Percentiles rank a stretch among this genome's conserved stretches.
Evolutionary conservation across 1,140 invertebrate genomes (phyloP).

Genomic region (Pachyrhynchus sulphureomaculatus): DNA sequence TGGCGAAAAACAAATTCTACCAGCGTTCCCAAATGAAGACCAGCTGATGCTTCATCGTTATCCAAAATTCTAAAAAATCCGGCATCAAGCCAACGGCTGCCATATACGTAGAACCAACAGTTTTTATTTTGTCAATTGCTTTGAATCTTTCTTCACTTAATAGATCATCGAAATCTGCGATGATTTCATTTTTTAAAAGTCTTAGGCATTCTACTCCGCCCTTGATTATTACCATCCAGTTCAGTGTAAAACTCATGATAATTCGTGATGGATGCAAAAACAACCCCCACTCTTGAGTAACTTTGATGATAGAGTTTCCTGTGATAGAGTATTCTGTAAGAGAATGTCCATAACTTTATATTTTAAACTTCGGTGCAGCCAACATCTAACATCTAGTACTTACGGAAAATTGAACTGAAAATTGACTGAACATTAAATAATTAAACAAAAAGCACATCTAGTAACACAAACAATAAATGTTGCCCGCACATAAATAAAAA

Average conservation of each 20-base stretch:
- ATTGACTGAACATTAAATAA: constrained; percentile 1
- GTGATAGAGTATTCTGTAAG: constrained; percentile 57
- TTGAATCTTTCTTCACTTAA: constrained; percentile 79
- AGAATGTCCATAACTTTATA: constrained; percentile 36
- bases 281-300: constrained; percentile 87
- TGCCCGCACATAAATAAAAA: constrained; percentile 36
- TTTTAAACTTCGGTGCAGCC: constrained; percentile 32
- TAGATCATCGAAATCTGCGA: constrained; percentile 93
- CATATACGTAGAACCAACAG: constrained; percentile 95
- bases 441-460: constrained; percentile 26
- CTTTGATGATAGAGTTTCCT: constrained; percentile 95
- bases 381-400: constrained; percentile 34
- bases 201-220: constrained; percentile 88
- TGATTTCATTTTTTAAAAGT: constrained; percentile 75
- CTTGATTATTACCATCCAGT: constrained; percentile 89
- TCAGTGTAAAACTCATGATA: constrained; percentile 96
- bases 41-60: constrained; percentile 66
- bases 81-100: constrained; percentile 90
- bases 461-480: constrained; percentile 38
- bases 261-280: constrained; percentile 93
- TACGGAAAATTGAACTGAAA: constrained; percentile 18
- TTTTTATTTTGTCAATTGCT: constrained; percentile 95
- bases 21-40: constrained; percentile 70
- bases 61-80: constrained; percentile 67
- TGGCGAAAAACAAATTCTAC: constrained; percentile 90